phyloP scores from a whole-genome alignment of 1,140 invertebrate species.

The Caenorhabditis latens region DNA sequence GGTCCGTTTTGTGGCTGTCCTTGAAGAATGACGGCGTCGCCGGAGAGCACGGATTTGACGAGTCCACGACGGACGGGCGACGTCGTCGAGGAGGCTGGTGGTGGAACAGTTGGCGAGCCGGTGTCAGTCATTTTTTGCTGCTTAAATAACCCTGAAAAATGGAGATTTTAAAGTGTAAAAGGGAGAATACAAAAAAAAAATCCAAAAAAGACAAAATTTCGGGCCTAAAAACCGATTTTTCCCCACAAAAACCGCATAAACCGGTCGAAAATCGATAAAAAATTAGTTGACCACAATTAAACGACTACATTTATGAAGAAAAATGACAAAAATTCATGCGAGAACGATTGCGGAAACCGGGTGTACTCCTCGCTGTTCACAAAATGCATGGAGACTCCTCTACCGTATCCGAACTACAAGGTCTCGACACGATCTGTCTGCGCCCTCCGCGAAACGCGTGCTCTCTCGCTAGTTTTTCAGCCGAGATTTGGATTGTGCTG shows the following conservation, averaged over 20 bases:
- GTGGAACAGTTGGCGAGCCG: slow-evolving; percentile 37
- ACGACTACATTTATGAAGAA: not conserved
- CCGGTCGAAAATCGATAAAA: not conserved
- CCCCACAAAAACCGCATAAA: not conserved
- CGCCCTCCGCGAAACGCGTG: not conserved
- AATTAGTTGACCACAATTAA: not conserved
- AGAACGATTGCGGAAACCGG: not conserved
- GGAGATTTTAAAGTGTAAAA: not conserved
- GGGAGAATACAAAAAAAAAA: not conserved
- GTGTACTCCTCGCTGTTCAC: not conserved
- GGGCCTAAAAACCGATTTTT: not conserved
- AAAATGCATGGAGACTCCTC: slow-evolving; percentile 13
- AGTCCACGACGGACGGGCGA: slow-evolving; percentile 53
- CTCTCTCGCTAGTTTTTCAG: not conserved
- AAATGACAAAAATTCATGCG: not conserved
- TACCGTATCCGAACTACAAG: slow-evolving; percentile 24
- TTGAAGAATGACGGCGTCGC: slow-evolving; percentile 89
- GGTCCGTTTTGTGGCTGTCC: slow-evolving; percentile 85
- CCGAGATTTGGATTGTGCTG: not conserved
- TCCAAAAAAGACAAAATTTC: not conserved
- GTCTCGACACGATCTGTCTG: slow-evolving; percentile 5
- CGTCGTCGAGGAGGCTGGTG: slow-evolving; percentile 27
- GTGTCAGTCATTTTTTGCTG: slow-evolving; percentile 47
- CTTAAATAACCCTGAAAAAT: slow-evolving; percentile 25
- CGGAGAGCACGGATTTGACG: slow-evolving; percentile 85